Percentiles rank a stretch among this genome's conserved stretches.
Evolutionary conservation across 2,113 vertebrate genomes (phyloP).

Genomic region (Sylvietta virens): DNA sequence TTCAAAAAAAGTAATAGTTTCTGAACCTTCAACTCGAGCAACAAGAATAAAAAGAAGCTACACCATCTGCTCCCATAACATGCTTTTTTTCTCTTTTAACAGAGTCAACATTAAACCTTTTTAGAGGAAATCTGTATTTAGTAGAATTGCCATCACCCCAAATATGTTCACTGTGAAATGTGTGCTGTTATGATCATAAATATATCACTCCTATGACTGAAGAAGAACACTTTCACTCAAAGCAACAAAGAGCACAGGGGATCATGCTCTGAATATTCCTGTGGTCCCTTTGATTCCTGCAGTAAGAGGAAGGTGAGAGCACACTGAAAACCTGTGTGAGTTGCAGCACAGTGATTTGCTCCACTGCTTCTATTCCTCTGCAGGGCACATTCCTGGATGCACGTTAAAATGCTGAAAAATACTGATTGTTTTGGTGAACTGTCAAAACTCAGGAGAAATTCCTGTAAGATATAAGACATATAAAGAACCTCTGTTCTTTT

Average conservation of each 20-base stretch:
- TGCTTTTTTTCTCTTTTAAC: neutral
- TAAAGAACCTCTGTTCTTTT: neutral
- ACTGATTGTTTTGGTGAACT: neutral
- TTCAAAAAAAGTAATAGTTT: neutral
- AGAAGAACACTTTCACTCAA: neutral
- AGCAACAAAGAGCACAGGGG: neutral
- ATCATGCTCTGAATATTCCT: neutral
- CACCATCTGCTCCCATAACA: neutral
- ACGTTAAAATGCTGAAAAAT: neutral
- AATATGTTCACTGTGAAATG: neutral
- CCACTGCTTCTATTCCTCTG: neutral
- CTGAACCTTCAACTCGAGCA: neutral
- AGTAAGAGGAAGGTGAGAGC: neutral
- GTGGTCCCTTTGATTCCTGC: neutral
- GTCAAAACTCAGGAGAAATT: neutral
- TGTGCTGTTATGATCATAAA: neutral
- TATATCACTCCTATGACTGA: neutral
- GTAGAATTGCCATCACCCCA: neutral
- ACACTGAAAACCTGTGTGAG: neutral
- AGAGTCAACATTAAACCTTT: neutral
- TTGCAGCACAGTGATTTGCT: neutral
- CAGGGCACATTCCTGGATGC: neutral
- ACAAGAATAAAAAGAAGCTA: neutral
- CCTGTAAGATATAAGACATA: neutral
- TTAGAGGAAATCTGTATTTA: neutral